These are phyloP conservation scores for Drosophila pectinifera DNA, from an alignment of 1,140 invertebrate genomes.

Conservation along the genomic window DNA sequence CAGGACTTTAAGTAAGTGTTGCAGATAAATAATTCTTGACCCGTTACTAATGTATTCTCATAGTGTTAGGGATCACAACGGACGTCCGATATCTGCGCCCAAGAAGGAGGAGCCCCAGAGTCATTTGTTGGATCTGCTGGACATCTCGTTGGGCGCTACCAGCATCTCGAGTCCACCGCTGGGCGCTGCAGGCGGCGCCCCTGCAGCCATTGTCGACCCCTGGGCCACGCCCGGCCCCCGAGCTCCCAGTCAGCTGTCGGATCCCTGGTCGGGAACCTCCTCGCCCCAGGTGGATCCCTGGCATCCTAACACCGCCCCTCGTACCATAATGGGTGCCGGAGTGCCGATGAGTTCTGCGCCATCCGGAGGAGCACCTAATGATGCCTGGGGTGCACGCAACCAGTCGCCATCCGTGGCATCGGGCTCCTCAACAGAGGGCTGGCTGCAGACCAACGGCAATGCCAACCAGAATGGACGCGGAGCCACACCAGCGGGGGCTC, in stretches of 20 bases:
- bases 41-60: neutral
- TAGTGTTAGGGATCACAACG: constrained; percentile 45
- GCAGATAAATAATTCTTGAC: neutral
- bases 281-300: constrained; percentile 87
- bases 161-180: constrained; percentile 83
- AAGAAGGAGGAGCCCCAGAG: constrained; percentile 86
- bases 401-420: constrained; percentile 82
- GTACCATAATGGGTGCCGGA: constrained; percentile 69
- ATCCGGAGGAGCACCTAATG: constrained; percentile 27
- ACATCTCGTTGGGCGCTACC: constrained; percentile 90
- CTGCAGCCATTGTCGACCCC: constrained; percentile 87
- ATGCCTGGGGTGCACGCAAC: constrained; percentile 76
- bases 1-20: constrained; percentile 92
- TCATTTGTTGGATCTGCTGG: constrained; percentile 92
- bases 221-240: constrained; percentile 89
- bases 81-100: constrained; percentile 63
- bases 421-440: constrained; percentile 81
- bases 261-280: constrained; percentile 87
- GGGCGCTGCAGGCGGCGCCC: constrained; percentile 74
- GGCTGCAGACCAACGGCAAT: constrained; percentile 81
- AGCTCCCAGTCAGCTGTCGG: constrained; percentile 85
- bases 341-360: constrained; percentile 57
- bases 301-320: constrained; percentile 85
- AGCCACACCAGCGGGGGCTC: constrained; percentile 46
- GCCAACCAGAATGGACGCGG: constrained; percentile 67